These are phyloP conservation scores for Drosophila kanapiae DNA, from an alignment of 1,140 invertebrate species.

Conservation along the genomic window DNA sequence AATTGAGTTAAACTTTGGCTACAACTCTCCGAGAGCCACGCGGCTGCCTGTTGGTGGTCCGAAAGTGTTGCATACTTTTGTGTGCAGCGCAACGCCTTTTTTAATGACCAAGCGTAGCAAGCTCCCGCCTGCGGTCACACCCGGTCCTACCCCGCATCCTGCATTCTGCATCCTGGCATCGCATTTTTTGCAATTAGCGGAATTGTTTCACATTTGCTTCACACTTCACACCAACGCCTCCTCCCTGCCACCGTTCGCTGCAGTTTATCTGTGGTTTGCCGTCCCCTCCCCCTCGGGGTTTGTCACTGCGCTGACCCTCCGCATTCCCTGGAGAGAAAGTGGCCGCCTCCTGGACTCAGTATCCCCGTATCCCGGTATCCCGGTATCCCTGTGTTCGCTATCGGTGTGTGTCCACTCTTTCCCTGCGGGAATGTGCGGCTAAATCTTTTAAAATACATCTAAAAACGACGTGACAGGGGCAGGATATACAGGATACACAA, in stretches of 20 bases:
- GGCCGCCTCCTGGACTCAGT: background rate
- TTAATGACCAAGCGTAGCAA: conserved; percentile 37
- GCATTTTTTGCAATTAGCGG: conserved; percentile 79
- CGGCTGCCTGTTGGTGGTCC: conserved; percentile 14
- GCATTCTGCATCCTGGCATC: conserved; percentile 12
- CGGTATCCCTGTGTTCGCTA: background rate
- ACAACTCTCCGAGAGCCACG: background rate
- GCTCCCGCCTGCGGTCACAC: conserved; percentile 30
- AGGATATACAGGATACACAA: conserved; percentile 35
- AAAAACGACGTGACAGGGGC: conserved; percentile 53
- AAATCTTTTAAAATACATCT: conserved; percentile 81
- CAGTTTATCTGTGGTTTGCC: conserved; percentile 73
- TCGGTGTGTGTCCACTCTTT: conserved; percentile 61
- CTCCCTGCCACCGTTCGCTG: conserved; percentile 27
- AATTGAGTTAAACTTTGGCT: conserved; percentile 68
- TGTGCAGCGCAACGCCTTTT: conserved; percentile 57
- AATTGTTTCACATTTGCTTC: conserved; percentile 79
- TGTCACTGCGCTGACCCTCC: conserved; percentile 32
- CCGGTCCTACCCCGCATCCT: background rate
- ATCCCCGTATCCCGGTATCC: background rate
- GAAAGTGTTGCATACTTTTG: conserved; percentile 41
- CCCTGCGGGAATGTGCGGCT: conserved; percentile 55
- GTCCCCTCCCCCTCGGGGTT: conserved; percentile 7
- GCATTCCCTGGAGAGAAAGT: background rate
- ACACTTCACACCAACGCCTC: conserved; percentile 25